Conservation (phyloP, 2,888 invertebrate genomes). For the Acanthosepion lycidas region DNA sequence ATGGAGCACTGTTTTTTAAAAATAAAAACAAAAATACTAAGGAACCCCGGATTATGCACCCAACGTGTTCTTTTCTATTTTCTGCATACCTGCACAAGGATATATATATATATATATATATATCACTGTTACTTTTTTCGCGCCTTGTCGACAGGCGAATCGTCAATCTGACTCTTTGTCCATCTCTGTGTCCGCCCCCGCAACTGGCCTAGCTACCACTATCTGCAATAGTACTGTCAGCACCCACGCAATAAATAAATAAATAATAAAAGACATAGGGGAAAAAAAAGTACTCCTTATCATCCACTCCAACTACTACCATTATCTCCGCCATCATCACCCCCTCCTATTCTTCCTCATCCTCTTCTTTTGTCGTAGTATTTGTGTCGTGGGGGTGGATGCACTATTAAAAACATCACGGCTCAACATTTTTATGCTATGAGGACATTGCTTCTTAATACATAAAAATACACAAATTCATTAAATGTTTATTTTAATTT, state of each 20-base stretch:
- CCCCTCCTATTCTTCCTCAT: not conserved
- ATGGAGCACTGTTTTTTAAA: too few relatives aligned
- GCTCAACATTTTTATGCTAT: too few relatives aligned
- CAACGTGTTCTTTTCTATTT: too few relatives aligned
- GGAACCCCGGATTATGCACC: too few relatives aligned
- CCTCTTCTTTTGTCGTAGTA: not conserved
- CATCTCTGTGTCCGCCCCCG: not conserved
- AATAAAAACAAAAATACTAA: too few relatives aligned
- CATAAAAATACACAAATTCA: too few relatives aligned
- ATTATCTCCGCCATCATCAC: not conserved
- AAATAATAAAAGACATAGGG: not conserved
- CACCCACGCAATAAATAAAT: not conserved
- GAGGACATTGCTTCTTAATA: too few relatives aligned
- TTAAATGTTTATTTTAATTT: too few relatives aligned
- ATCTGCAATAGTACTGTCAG: not conserved
- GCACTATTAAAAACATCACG: not conserved
- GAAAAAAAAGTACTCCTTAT: not conserved
- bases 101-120: not conserved
- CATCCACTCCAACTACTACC: not conserved
- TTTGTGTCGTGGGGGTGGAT: accelerated
- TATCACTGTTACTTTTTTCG: not conserved
- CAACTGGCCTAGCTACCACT: not conserved
- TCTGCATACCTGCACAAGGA: too few relatives aligned
- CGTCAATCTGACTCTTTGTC: not conserved
- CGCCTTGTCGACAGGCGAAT: not conserved